Evolutionary conservation across 2,888 invertebrate genomes (phyloP), one percentile per base, ranked within the genome.

Genomic region (Caenorhabditis sp.): DNA sequence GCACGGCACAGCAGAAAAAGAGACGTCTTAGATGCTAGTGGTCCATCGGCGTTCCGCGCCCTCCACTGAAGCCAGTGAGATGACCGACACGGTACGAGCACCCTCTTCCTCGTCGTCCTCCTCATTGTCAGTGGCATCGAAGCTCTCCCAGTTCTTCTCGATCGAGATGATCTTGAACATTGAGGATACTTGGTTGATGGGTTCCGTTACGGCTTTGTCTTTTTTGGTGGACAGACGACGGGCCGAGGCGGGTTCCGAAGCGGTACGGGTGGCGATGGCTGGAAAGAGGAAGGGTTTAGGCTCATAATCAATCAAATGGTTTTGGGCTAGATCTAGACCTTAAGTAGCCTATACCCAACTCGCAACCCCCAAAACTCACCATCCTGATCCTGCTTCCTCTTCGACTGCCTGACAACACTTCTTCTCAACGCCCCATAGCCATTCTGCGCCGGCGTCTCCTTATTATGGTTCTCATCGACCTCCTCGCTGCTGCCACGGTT

Each of bases 141-240:
- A 85, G 20, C 82, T 82, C 32, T 87, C 85, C 86, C 87, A 88
- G 62, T 88, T 88, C 58, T 85, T 84, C 35, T 88, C 83, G 40
- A 89, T 85, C 2, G 88, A 87, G 18, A 88, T 84, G 77, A 89
- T 89, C 74, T 89, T 87, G 87, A 89, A 89, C 62, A 85, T 85
- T 50, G 71, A 67, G 37, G 87, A 87, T n/a, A 79, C 81, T 56
- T 79, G 74, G 64, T 79, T 44, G 56, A 87, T 61, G 35, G 84
- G 87, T 55, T 85, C 84, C 40, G 85, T 85, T 28, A 77, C 68
- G 15, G 84, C 84, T 40, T 85, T 83, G 37, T 85, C 86, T 51
- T 84, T 84, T 60, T 86, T 86, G 4, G 83, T 56, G 4, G 83
- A 83, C 1, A 86, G 50, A n/a, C 86, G 82, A 24, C 86, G 84